Evolutionary conservation across 2,797 vertebrate species (phyloP).

Genomic region (Clarias fuscus): DNA sequence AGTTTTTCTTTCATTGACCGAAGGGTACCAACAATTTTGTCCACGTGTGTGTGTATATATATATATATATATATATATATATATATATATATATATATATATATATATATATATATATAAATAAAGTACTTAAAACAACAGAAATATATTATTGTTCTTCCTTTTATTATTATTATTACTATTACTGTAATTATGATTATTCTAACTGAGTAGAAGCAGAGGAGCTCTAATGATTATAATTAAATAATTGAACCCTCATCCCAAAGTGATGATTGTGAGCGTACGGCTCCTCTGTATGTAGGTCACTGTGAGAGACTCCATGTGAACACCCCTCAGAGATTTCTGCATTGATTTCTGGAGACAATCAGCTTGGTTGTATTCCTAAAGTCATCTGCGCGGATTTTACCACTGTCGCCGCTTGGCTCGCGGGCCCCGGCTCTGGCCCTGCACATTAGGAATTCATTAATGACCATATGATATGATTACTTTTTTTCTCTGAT

Average conservation of each 20-base stretch:
- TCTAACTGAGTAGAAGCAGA: no score
- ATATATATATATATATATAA: neutral
- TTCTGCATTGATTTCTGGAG: conserved; percentile 65
- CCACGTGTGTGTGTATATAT: neutral
- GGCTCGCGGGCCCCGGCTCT: conserved; percentile 57
- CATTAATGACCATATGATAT: conserved; percentile 68
- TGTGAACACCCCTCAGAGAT: conserved; percentile 64
- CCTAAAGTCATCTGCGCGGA: conserved; percentile 63
- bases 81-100: neutral
- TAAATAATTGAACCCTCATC: neutral
- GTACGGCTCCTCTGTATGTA: neutral
- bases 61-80: neutral
- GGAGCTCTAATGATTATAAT: neutral
- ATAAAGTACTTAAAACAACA: no score
- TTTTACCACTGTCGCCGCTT: conserved; percentile 64
- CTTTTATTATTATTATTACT: neutral
- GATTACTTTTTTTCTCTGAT: conserved; percentile 36
- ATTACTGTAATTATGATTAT: neutral
- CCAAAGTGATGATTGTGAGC: neutral
- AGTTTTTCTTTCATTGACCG: no score
- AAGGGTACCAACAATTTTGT: no score
- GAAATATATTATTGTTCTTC: neutral
- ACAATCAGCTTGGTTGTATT: conserved; percentile 65
- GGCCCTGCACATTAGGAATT: conserved; percentile 64
- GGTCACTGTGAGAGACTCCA: conserved; percentile 34